Percentiles rank a stretch among this genome's conserved stretches.
Conservation (phyloP, 2,888 invertebrate species). For the Seira sanloemensis region DNA sequence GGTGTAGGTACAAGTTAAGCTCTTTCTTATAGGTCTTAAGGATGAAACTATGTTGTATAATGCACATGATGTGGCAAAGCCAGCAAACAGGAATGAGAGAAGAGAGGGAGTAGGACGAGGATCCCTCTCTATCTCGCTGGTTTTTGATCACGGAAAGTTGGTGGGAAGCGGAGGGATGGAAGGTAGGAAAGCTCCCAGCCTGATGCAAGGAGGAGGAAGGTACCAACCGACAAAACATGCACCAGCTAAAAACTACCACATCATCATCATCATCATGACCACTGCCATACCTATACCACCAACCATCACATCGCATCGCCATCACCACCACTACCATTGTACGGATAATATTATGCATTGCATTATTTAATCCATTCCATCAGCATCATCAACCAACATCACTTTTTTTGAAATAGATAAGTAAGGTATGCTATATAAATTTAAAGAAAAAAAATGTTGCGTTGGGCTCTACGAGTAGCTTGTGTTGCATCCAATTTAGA, state of each 20-base stretch:
- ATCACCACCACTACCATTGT: conserved; percentile 28
- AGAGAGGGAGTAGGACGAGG: not conserved
- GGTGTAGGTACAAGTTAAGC: no score
- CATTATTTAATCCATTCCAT: conserved; percentile 47
- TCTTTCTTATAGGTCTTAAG: not conserved
- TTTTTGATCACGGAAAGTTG: not conserved
- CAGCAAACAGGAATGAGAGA: not conserved
- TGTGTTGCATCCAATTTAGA: not conserved
- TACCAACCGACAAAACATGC: conserved; percentile 28
- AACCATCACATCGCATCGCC: conserved; percentile 44
- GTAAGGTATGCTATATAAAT: not conserved
- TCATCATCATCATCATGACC: not conserved
- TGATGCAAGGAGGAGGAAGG: conserved; percentile 40
- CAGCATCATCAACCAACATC: conserved; percentile 14
- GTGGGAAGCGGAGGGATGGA: conserved; percentile 31
- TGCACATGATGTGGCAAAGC: not conserved
- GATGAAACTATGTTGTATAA: not conserved
- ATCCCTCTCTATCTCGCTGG: not conserved
- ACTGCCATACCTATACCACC: conserved; percentile 22
- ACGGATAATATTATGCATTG: conserved; percentile 30
- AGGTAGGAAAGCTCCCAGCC: conserved; percentile 26
- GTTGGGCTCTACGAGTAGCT: not conserved
- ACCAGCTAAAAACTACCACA: conserved; percentile 9
- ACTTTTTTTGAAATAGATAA: not conserved
- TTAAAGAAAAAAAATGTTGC: not conserved